These are phyloP conservation scores for Tetramorium simillimum DNA, from an alignment of 1,140 invertebrate genomes.

Conservation along the genomic window DNA sequence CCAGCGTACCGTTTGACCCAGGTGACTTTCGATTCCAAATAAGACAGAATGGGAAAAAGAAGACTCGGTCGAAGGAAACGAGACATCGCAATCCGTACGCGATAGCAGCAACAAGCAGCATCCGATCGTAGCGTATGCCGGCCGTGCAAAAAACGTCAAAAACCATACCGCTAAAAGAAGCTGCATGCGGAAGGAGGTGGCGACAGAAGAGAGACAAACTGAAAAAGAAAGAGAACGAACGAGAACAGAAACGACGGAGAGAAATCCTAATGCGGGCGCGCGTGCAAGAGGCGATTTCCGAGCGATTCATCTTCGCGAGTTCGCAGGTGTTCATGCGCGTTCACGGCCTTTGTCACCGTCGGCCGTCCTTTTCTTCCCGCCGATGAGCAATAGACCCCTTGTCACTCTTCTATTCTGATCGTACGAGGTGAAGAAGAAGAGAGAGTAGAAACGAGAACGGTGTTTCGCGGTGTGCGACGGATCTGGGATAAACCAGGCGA, in stretches of 20 bases:
- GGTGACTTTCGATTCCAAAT: conserved; percentile 26
- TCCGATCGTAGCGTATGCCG: not conserved
- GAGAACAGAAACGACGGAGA: not conserved
- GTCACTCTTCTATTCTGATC: not conserved
- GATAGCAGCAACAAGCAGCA: not conserved
- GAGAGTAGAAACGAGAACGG: not conserved
- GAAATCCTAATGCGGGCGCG: conserved; percentile 43
- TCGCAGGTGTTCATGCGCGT: conserved; percentile 65
- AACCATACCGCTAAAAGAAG: conserved; percentile 1
- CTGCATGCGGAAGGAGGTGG: not conserved
- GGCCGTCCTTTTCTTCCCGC: conserved; percentile 39
- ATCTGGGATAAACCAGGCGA: not conserved
- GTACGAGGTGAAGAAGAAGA: not conserved
- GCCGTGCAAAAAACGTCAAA: conserved; percentile 31
- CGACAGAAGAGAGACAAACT: not conserved
- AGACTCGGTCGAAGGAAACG: conserved; percentile 55
- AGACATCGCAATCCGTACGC: conserved; percentile 24
- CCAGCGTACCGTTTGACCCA: conserved; percentile 42
- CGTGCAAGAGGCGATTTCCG: conserved; percentile 61
- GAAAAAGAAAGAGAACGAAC: not conserved
- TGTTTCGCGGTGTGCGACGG: not conserved
- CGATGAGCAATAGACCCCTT: not conserved
- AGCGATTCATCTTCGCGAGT: conserved; percentile 57
- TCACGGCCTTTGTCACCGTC: conserved; percentile 51
- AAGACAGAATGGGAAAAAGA: conserved; percentile 61